Percentiles rank a stretch among this genome's conserved stretches.
These are phyloP conservation scores for Molossus alvarezi DNA, from an alignment of 2,797 vertebrate genomes.

Conservation along the genomic window DNA sequence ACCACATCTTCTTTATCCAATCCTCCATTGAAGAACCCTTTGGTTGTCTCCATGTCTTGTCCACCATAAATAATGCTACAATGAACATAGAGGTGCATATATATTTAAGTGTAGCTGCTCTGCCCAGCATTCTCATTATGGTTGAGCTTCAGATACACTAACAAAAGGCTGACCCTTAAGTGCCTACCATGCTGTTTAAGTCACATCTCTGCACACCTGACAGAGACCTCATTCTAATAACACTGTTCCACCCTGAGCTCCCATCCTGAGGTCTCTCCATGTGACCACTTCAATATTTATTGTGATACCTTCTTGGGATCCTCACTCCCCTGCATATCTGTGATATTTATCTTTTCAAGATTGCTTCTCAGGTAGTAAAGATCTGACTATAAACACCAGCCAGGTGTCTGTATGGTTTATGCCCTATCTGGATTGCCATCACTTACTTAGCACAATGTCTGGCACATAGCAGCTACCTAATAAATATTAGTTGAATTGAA, in stretches of 20 bases:
- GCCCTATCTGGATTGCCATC: not conserved
- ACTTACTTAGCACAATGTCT: not conserved
- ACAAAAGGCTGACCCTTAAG: not conserved
- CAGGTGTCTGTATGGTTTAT: not conserved
- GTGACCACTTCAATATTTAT: not conserved
- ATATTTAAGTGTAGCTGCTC: not conserved
- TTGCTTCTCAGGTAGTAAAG: not conserved
- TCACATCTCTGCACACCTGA: not conserved
- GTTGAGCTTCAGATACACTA: not conserved
- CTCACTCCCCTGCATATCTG: not conserved
- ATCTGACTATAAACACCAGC: not conserved
- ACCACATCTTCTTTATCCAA: not conserved
- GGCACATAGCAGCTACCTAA: not conserved
- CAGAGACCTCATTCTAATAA: not conserved
- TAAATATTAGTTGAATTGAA: not conserved
- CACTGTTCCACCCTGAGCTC: not conserved
- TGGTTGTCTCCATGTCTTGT: not conserved
- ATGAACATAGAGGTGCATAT: not conserved
- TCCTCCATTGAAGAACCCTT: not conserved
- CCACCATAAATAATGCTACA: not conserved
- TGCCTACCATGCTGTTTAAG: not conserved
- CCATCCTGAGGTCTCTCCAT: not conserved
- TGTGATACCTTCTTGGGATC: not conserved
- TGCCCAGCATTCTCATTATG: not conserved
- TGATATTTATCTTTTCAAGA: not conserved